Base-by-base conservation (phyloP, 2,888 invertebrate genomes). In the Agrilus mali region DNA sequence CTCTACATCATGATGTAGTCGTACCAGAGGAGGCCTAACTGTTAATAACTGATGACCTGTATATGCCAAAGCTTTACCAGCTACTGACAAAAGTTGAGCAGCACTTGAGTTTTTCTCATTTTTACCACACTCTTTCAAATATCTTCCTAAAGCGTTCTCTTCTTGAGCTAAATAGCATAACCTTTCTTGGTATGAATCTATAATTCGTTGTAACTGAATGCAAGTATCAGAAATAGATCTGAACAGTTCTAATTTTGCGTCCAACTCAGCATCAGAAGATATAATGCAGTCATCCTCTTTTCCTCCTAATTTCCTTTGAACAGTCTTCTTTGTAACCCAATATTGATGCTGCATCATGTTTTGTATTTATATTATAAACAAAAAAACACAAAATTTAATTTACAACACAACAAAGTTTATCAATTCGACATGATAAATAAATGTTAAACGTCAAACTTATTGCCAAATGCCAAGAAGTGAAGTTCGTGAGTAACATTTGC, bases 251-350 rank as follows among this genome's bases (percentile, higher is more conserved):
- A 96, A 74, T 72, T 98, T 98, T 4, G 96, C 86, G 70, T 98
- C 98, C 27, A 98, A 73, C 61, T 95, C 92, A 1, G 94, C 86
- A 69, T 98, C 98, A 0, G 95, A 95, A 12, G 96, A 84, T 17
- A 95, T 83, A 51, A 99, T 82, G 70, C 92, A 92, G 53, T 94
- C 94, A 65, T 98, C 98, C 70, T 98, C 96, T 71, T 96, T 96
- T 56, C 88, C 86, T 31, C 95, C 95, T 40, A 97, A 72, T 70
- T 92, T 95, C 59, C 89, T 77, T 53, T 90, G 79, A 37, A 97
- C 85, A 45, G 88, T 84, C 68, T 96, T 96, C 65, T 96, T 97
- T 7, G 97, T 96, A 44, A 96, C 86, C 96, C 96, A 98, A 68
- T 90, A 97, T 55, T 94, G 93, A 68, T 95, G 90, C 66, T 93